These are phyloP conservation scores for Troides aeacus DNA, from an alignment of 2,888 invertebrate genomes.

Conservation along the genomic window DNA sequence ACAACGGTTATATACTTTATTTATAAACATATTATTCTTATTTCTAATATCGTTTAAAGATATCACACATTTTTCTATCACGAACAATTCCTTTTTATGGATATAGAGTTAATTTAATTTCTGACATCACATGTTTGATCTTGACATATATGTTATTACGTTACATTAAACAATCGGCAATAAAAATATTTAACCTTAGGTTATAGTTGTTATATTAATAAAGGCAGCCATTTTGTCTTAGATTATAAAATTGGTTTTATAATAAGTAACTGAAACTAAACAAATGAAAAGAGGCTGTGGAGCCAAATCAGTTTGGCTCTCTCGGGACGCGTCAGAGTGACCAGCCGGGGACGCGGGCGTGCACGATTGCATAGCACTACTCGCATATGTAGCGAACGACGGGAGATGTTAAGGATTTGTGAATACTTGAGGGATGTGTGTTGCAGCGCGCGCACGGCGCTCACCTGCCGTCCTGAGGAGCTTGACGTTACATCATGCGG, in stretches of 20 bases:
- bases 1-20: slow-evolving; percentile 59
- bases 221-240: slow-evolving; percentile 19
- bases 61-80: neutral
- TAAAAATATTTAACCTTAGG: slow-evolving; percentile 9
- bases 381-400: neutral
- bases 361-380: slow-evolving; percentile 8
- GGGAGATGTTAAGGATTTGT: neutral
- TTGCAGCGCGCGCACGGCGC: slow-evolving; percentile 34
- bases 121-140: neutral
- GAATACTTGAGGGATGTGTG: neutral
- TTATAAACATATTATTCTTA: slow-evolving; percentile 56
- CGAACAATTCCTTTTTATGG: no score
- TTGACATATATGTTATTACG: neutral
- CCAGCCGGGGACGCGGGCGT: slow-evolving; percentile 12
- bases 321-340: slow-evolving; percentile 42
- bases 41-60: neutral
- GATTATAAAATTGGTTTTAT: neutral
- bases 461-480: slow-evolving; percentile 51
- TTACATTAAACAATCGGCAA: neutral
- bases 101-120: no score
- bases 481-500: slow-evolving; percentile 74
- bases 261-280: slow-evolving; percentile 46
- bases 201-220: slow-evolving; percentile 4
- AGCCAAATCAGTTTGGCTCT: slow-evolving; percentile 67
- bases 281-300: slow-evolving; percentile 64